Percentiles rank a stretch among this genome's conserved stretches.
Conservation (phyloP, 2,113 vertebrate genomes). For the Sphaerodactylus townsendi region DNA sequence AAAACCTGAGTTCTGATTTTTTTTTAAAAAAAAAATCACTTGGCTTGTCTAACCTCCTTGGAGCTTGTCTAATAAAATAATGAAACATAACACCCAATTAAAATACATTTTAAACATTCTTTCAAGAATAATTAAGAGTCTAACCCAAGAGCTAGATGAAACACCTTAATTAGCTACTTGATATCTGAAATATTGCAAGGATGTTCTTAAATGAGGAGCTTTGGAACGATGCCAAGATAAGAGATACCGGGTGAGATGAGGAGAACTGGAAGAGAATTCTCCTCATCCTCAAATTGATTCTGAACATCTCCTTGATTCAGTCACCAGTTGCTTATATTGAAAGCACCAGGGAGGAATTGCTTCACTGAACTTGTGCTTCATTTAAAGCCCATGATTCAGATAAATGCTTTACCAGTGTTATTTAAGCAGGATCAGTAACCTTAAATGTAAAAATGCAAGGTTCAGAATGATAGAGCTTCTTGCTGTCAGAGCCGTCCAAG, state of each 20-base stretch:
- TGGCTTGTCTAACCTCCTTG: not conserved
- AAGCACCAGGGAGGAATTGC: not conserved
- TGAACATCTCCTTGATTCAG: constrained; percentile 6
- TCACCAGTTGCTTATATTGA: not conserved
- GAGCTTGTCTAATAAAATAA: not conserved
- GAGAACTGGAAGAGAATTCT: not conserved
- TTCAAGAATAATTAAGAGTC: constrained; percentile 6
- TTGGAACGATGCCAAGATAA: not conserved
- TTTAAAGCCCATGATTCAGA: not conserved
- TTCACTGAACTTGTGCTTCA: not conserved
- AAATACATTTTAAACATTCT: not conserved
- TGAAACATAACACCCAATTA: not conserved
- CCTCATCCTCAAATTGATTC: not conserved
- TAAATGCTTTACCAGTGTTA: not conserved
- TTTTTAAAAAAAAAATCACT: not conserved
- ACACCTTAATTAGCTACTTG: constrained; percentile 2
- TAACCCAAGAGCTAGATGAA: constrained; percentile 9
- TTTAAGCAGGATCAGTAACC: not conserved
- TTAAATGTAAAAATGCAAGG: not conserved
- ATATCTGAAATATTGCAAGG: not conserved
- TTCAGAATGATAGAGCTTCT: not conserved
- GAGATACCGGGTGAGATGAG: constrained; percentile 1
- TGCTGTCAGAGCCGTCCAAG: not conserved
- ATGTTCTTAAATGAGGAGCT: not conserved
- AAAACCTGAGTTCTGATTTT: not conserved